Evolutionary conservation across 2,113 vertebrate genomes (phyloP).

Genomic region (Labeo rohita): DNA sequence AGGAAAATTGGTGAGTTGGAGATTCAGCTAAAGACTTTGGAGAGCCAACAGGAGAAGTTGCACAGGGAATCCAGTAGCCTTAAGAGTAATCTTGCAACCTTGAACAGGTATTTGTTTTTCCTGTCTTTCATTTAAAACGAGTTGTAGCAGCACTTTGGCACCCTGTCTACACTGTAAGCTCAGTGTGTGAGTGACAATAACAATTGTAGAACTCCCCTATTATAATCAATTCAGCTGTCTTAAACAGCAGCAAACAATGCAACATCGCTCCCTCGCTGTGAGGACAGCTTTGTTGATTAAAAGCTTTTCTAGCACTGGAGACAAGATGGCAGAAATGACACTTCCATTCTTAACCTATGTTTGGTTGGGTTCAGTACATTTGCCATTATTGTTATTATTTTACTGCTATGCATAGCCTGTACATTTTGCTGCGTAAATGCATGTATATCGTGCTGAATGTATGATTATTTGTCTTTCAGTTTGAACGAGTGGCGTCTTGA

Average conservation of each 20-base stretch:
- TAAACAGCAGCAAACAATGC: not conserved
- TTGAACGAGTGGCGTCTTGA: slow-evolving; percentile 74
- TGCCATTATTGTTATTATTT: not conserved
- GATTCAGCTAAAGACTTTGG: slow-evolving; percentile 61
- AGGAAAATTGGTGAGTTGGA: slow-evolving; percentile 70
- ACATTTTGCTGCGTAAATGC: not conserved
- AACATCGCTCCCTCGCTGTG: not conserved
- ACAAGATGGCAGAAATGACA: not conserved
- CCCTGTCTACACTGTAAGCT: not conserved
- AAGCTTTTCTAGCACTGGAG: not conserved
- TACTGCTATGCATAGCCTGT: not conserved
- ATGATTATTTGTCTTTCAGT: slow-evolving; percentile 56
- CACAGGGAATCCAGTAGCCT: slow-evolving; percentile 64
- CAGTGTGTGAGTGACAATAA: not conserved
- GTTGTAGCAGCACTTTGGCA: not conserved
- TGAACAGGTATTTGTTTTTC: slow-evolving; percentile 63
- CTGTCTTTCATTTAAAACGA: not conserved
- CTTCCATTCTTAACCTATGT: not conserved
- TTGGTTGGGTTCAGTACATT: not conserved
- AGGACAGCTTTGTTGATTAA: not conserved
- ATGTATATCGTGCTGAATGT: not conserved
- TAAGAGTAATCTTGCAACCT: slow-evolving; percentile 50
- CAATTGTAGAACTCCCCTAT: not conserved
- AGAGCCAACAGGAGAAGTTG: slow-evolving; percentile 60
- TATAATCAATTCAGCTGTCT: not conserved